A percentile compares a stretch with the other conserved stretches of the same genome.
Conservation (phyloP, 2,888 invertebrate genomes). For the Steinernema carpocapsae region DNA sequence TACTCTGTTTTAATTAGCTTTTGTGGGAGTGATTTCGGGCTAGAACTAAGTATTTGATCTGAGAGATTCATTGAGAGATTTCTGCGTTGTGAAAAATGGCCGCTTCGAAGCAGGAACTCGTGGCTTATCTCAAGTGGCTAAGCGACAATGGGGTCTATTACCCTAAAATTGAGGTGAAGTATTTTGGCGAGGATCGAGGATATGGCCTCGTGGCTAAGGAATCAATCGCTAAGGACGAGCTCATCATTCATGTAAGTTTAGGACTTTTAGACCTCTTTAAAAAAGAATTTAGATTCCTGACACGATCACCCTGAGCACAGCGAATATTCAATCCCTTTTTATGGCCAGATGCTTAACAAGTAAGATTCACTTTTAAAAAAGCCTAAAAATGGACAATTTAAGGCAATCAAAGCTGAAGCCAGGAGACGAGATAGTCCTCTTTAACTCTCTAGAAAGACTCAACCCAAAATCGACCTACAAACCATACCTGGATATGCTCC, state of each 20-base stretch:
- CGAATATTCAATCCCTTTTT: background rate
- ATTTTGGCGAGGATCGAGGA: background rate
- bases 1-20: conserved; percentile 3
- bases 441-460: background rate
- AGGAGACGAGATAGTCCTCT: conserved; percentile 4
- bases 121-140: background rate
- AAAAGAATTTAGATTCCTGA: conserved; percentile 19
- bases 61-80: background rate
- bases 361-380: background rate
- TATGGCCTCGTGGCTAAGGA: conserved; percentile 7
- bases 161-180: background rate
- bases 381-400: background rate
- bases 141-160: background rate
- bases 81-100: background rate
- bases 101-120: background rate
- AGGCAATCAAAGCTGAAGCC: background rate
- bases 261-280: background rate
- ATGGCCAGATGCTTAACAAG: conserved; percentile 8
- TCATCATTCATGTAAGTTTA: conserved; percentile 17
- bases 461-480: background rate
- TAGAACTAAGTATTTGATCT: background rate
- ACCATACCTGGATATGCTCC: conserved; percentile 13
- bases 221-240: background rate
- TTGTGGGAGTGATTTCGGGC: background rate
- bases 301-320: background rate